Conservation (phyloP, 2,113 vertebrate species). For the Aplodontia rufa region DNA sequence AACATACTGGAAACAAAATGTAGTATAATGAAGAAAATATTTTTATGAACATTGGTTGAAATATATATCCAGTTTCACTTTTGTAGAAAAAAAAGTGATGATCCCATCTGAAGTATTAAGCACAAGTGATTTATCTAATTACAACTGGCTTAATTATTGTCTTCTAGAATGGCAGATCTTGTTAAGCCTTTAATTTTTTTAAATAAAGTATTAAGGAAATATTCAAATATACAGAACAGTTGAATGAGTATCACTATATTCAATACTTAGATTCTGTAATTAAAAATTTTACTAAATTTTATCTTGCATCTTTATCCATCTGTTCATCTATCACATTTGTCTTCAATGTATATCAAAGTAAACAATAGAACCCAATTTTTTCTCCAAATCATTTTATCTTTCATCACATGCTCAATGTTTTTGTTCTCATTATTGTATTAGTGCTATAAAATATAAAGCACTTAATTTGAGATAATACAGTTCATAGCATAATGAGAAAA, state of each 20-base stretch:
- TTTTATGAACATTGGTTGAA: background rate
- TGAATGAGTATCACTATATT: background rate
- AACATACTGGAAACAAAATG: background rate
- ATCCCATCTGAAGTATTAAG: background rate
- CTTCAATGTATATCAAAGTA: background rate
- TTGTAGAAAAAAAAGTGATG: background rate
- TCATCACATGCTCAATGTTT: background rate
- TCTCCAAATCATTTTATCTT: background rate
- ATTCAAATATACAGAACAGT: background rate
- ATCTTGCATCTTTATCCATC: background rate
- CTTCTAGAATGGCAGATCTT: background rate
- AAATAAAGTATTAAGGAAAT: background rate
- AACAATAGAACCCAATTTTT: background rate
- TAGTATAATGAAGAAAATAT: background rate
- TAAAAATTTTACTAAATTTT: background rate
- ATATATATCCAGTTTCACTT: background rate
- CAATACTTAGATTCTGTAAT: background rate
- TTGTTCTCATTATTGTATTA: background rate
- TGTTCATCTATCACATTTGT: background rate
- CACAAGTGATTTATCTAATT: background rate
- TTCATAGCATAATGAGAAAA: background rate
- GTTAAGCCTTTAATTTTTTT: background rate
- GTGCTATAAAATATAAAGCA: background rate
- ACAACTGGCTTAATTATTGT: background rate
- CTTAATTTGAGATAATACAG: background rate